Percentiles rank a stretch among this genome's conserved stretches.
These are phyloP conservation scores for Portunus trituberculatus DNA, from an alignment of 1,140 invertebrate species.

Conservation along the genomic window DNA sequence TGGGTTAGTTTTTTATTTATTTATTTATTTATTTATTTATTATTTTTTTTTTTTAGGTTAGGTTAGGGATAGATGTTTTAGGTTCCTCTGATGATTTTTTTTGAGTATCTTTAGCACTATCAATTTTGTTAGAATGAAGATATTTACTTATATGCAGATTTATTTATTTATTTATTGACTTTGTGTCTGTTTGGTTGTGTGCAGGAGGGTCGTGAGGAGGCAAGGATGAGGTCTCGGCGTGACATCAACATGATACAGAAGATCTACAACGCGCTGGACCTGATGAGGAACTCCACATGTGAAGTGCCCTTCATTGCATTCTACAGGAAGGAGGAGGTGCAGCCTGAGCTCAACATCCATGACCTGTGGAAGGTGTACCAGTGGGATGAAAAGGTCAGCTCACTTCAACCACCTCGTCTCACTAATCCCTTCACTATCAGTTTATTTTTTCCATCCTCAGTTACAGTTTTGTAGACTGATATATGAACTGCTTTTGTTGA, in stretches of 20 bases:
- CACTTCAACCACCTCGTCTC: not conserved
- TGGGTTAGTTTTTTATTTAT: too few relatives aligned
- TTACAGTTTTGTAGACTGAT: not conserved
- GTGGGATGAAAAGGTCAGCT: slow-evolving; percentile 92
- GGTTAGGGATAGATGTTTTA: too few relatives aligned
- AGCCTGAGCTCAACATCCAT: slow-evolving; percentile 95
- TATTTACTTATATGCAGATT: too few relatives aligned
- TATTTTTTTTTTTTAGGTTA: too few relatives aligned
- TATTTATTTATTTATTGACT: not conserved
- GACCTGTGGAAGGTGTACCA: slow-evolving; percentile 99
- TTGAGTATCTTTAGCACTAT: too few relatives aligned
- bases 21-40: too few relatives aligned
- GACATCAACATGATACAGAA: slow-evolving; percentile 82
- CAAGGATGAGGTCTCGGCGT: slow-evolving; percentile 72
- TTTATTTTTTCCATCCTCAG: not conserved
- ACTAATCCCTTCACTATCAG: not conserved
- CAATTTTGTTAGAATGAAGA: too few relatives aligned
- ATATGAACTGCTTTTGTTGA: not conserved
- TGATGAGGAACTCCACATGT: slow-evolving; percentile 96
- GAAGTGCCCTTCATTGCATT: slow-evolving; percentile 99
- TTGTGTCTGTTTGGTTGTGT: not conserved
- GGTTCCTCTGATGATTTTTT: too few relatives aligned
- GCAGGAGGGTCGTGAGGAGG: slow-evolving; percentile 69
- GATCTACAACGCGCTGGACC: slow-evolving; percentile 96
- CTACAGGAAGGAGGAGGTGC: slow-evolving; percentile 98